A percentile compares a stretch with the other conserved stretches of the same genome.
Evolutionary conservation across 92 coral and sea anemone genomes (phyloP).

Genomic region (Bergia sp.): DNA sequence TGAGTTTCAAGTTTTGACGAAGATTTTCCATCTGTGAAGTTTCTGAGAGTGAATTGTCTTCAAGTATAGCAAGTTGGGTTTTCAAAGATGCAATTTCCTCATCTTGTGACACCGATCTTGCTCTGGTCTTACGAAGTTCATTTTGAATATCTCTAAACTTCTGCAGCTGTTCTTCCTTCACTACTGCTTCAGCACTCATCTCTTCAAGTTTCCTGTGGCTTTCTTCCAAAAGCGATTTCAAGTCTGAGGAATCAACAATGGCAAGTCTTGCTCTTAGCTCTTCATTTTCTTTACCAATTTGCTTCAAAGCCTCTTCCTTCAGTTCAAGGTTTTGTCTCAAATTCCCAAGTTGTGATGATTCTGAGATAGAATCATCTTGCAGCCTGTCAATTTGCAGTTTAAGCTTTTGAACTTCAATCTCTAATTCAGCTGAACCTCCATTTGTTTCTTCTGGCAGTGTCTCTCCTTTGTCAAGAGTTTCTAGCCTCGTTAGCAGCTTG

Average conservation of each 20-base stretch:
- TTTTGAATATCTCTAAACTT: conserved; percentile 71
- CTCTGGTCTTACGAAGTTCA: conserved; percentile 73
- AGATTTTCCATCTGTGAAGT: conserved; percentile 82
- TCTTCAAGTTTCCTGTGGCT: conserved; percentile 79
- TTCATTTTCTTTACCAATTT: conserved; percentile 76
- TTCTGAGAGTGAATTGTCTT: conserved; percentile 86
- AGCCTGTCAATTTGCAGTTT: conserved; percentile 57
- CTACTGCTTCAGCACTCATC: conserved; percentile 54
- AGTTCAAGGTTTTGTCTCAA: conserved; percentile 70
- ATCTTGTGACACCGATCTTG: conserved; percentile 68
- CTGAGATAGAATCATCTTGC: conserved; percentile 69
- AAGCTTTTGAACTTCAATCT: conserved; percentile 69
- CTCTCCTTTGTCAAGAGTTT: conserved; percentile 75
- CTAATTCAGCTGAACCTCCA: conserved; percentile 70
- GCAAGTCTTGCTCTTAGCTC: conserved; percentile 67
- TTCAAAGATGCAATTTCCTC: conserved; percentile 64
- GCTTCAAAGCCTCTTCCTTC: conserved; percentile 75
- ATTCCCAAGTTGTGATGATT: conserved; percentile 74
- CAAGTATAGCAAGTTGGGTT: conserved; percentile 69
- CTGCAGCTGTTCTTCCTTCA: conserved; percentile 67
- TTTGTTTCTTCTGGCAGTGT: conserved; percentile 76
- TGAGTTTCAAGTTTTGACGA: conserved; percentile 81
- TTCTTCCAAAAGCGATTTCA: conserved; percentile 79
- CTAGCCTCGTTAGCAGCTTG: conserved; percentile 73
- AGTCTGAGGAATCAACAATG: conserved; percentile 70